phyloP scores from a whole-genome alignment of 2,113 vertebrate species.

The Regulus satrapa region DNA sequence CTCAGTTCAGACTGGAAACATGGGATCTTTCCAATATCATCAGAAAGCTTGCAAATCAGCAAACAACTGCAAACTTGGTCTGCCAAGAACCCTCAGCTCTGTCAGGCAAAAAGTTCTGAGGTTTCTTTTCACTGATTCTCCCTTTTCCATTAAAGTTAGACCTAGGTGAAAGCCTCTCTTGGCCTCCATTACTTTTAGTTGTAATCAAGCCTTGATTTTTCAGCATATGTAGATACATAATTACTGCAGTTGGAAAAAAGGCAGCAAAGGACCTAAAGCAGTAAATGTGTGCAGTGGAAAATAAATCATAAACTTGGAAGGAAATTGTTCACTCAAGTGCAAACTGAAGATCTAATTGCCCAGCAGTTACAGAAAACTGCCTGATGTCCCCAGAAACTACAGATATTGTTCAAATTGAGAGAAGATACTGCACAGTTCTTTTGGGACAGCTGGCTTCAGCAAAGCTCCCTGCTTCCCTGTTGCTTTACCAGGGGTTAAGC shows the following conservation, averaged over 20 bases:
- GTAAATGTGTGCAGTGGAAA: background rate
- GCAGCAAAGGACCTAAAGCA: background rate
- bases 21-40: background rate
- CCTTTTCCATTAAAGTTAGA: background rate
- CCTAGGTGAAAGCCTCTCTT: background rate
- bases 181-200: background rate
- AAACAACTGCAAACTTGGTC: background rate
- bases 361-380: background rate
- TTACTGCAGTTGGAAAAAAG: background rate
- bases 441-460: background rate
- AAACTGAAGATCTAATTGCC: background rate
- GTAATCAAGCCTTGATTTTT: background rate
- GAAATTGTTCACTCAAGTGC: background rate
- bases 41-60: background rate
- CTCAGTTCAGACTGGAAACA: background rate
- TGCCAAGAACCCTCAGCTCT: background rate
- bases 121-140: background rate
- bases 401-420: background rate
- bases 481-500: background rate
- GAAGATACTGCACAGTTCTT: background rate
- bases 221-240: background rate
- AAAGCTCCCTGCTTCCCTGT: background rate
- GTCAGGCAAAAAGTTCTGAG: background rate
- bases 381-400: background rate
- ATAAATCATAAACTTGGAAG: background rate